phyloP scores from a whole-genome alignment of 2,888 invertebrate species.

The Digitonthophagus gazella region DNA sequence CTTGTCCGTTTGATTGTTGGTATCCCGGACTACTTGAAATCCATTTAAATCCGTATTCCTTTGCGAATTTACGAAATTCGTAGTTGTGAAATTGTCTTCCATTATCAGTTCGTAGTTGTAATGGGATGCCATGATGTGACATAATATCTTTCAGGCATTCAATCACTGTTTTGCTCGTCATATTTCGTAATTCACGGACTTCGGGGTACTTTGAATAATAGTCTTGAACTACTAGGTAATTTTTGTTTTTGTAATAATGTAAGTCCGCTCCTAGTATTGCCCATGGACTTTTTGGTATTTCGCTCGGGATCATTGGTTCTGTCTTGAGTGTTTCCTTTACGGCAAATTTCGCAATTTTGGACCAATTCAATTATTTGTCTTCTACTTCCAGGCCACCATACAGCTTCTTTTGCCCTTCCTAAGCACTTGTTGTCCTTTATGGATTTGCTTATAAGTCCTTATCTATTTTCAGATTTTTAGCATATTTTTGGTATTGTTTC shows the following conservation, averaged over 20 bases:
- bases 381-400: not conserved
- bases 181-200: constrained; percentile 5
- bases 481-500: too few species aligned
- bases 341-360: not conserved
- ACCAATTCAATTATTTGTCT: not conserved
- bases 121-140: constrained; percentile 23
- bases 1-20: too few species aligned
- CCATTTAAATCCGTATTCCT: too few species aligned
- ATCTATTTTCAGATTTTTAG: too few species aligned
- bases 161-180: constrained; percentile 9
- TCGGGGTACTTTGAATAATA: constrained; percentile 22
- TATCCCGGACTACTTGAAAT: too few species aligned
- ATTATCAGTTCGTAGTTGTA: constrained; percentile 23
- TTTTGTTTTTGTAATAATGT: not conserved
- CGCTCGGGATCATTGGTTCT: not conserved
- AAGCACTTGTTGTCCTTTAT: not conserved
- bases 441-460: too few species aligned
- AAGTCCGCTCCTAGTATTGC: not conserved
- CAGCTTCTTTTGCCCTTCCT: not conserved
- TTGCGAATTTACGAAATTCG: too few species aligned
- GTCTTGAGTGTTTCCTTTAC: not conserved
- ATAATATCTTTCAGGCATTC: constrained; percentile 15
- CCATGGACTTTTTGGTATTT: not conserved
- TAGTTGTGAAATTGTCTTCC: constrained; percentile 23
- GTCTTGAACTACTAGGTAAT: constrained; percentile 20